These are phyloP conservation scores for Dipodomys ordii DNA, from an alignment of 2,113 vertebrate genomes.

Conservation along the genomic window DNA sequence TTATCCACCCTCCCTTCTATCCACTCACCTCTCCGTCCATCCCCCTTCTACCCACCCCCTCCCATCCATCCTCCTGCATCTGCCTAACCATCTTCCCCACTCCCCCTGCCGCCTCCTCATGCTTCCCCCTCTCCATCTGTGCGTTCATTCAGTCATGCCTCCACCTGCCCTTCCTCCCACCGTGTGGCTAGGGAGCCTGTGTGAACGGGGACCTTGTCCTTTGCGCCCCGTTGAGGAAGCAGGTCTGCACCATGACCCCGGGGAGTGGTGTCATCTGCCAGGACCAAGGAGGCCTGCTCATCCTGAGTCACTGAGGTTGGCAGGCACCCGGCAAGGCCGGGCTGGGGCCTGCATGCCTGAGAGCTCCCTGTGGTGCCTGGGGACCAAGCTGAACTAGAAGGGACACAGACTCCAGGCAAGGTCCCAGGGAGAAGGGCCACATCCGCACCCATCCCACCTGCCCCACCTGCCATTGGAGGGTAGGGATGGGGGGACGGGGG, in stretches of 20 bases:
- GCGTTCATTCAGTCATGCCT: neutral
- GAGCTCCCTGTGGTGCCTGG: too few relatives aligned
- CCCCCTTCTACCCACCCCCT: too few relatives aligned
- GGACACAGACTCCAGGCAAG: neutral
- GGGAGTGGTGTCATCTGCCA: neutral
- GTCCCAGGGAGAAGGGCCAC: neutral
- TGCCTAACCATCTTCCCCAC: too few relatives aligned
- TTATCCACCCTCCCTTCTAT: neutral
- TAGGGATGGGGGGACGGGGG: accelerated
- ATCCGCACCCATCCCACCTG: too few relatives aligned
- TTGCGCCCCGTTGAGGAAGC: neutral
- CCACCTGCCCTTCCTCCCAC: too few relatives aligned
- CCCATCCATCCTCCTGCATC: neutral
- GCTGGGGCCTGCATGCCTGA: too few relatives aligned
- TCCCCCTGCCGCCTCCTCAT: too few relatives aligned
- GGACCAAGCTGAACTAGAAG: neutral
- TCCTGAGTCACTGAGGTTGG: neutral
- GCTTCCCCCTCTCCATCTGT: too few relatives aligned
- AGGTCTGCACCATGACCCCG: neutral
- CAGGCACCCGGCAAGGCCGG: neutral
- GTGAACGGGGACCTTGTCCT: neutral
- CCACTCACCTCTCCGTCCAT: too few relatives aligned
- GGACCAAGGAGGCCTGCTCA: neutral
- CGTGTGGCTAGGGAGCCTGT: neutral
- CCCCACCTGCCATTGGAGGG: neutral